A percentile compares a stretch with the other conserved stretches of the same genome.
Evolutionary conservation across 2,888 invertebrate genomes (phyloP).

Genomic region (Diadegma fenestrale): DNA sequence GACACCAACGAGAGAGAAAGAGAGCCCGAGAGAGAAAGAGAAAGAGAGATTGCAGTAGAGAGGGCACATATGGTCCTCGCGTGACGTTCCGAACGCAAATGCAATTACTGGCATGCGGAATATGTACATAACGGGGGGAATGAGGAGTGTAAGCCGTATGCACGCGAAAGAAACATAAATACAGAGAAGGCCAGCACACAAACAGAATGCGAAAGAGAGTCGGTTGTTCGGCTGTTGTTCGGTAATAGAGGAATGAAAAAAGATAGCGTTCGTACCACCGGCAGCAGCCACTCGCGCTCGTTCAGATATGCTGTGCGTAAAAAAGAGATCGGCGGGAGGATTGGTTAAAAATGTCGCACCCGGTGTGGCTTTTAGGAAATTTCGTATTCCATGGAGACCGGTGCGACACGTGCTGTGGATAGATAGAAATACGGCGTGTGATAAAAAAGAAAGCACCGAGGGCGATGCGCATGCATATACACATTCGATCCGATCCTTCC

Average conservation of each 20-base stretch:
- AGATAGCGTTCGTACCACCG: conserved; percentile 14
- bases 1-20: neutral
- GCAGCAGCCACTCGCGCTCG: neutral
- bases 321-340: conserved; percentile 37
- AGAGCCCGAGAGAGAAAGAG: conserved; percentile 15
- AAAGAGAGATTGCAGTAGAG: conserved; percentile 19
- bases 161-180: conserved; percentile 65
- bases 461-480: neutral
- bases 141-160: conserved; percentile 13
- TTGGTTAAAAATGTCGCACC: conserved; percentile 44
- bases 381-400: conserved; percentile 49
- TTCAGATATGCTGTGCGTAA: conserved; percentile 26
- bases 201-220: conserved; percentile 29
- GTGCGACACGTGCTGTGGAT: conserved; percentile 51
- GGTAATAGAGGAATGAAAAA: conserved; percentile 55
- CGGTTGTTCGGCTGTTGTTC: conserved; percentile 10
- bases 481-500: conserved; percentile 15
- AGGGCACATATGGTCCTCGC: conserved; percentile 64
- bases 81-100: conserved; percentile 70
- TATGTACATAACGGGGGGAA: conserved; percentile 51
- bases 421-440: conserved; percentile 49
- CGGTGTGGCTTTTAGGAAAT: conserved; percentile 56
- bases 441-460: conserved; percentile 7
- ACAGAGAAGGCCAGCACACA: conserved; percentile 54
- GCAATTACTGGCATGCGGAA: conserved; percentile 71